A percentile compares a stretch with the other conserved stretches of the same genome.
Conservation (phyloP, 2,888 invertebrate genomes). For the Zaprionus obscuricornis region DNA sequence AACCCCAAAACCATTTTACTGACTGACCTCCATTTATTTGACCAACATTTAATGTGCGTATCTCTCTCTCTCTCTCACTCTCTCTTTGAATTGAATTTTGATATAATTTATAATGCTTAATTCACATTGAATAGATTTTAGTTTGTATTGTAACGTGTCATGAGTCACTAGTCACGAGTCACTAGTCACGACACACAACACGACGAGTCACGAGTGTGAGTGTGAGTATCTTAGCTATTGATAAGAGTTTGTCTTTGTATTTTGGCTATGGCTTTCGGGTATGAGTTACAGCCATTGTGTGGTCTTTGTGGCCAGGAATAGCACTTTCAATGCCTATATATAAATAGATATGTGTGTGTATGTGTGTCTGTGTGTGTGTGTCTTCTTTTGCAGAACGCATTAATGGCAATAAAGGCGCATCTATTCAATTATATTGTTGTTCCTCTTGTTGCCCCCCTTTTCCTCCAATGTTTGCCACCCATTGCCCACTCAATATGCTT, state of each 20-base stretch:
- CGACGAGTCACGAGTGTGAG: too few relatives aligned
- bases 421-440: constrained; percentile 71
- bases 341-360: background rate
- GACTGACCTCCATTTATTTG: too few relatives aligned
- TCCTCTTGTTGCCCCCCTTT: background rate
- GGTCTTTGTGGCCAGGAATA: constrained; percentile 64
- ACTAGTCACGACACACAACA: too few relatives aligned
- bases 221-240: constrained; percentile 25
- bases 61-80: background rate
- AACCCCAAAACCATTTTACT: background rate
- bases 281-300: constrained; percentile 41
- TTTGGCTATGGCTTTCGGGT: constrained; percentile 13
- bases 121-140: constrained; percentile 47
- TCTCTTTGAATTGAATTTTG: constrained; percentile 14
- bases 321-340: constrained; percentile 51
- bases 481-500: constrained; percentile 20
- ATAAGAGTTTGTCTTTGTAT: constrained; percentile 26
- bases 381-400: constrained; percentile 46
- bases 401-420: constrained; percentile 70
- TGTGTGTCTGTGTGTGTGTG: constrained; percentile 14
- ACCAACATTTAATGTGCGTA: constrained; percentile 2
- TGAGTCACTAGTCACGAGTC: too few relatives aligned
- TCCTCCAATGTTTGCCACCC: constrained; percentile 2
- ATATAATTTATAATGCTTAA: constrained; percentile 60
- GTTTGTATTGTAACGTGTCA: constrained; percentile 21